Base-by-base conservation (phyloP, 2,888 invertebrate genomes). In the Pyrocoelia pectoralis region DNA sequence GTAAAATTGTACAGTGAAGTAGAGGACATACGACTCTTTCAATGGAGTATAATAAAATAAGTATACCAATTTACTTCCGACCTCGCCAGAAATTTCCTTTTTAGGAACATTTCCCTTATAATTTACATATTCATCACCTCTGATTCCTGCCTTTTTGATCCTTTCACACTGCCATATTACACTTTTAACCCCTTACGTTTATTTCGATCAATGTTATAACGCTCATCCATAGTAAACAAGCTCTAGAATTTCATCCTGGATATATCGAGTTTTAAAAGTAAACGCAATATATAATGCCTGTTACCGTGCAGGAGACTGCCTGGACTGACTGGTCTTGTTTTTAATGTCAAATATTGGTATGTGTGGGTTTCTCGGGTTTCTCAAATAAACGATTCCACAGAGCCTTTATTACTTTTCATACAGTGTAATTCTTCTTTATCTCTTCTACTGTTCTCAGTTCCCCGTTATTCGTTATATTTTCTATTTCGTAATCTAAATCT, bases 121-220 rank as follows among this genome's bases (percentile, higher is more conserved):
- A 38, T 38, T 38, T 38, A 38, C 38, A 38, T 38, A 38, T 38
- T 38, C 38, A 38, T 38, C 12, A 38, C 38, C 10, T 9, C n/a
- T 38, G 10, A 38, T 38, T 38, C 38, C n/a, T 38, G 38, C 38
- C 12, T 38, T 38, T 38, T 38, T 24, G 10, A 38, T 38, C 38
- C 38, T 38, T 38, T 38, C 38, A 38, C 38, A 38, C 10, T 38
- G 38, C 38, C 38, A 38, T 38, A 38, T 38, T 38, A 38, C 38
- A 12, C 10, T 38, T 38, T 38, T 38, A 38, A 38, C 12, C 8
- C 38, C 12, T 38, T 38, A 38, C 12, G 38, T 38, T 38, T 38
- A 38, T 38, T 38, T 38, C 12, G 38, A n/a, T 38, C 38, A 38
- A 38, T 38, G 10, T 38, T 38, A 38, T 9, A n/a, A n/a, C n/a